Evolutionary conservation across 2,888 invertebrate genomes (phyloP), one percentile per base, ranked within the genome.

Genomic region (Crossocerus cetratus): DNA sequence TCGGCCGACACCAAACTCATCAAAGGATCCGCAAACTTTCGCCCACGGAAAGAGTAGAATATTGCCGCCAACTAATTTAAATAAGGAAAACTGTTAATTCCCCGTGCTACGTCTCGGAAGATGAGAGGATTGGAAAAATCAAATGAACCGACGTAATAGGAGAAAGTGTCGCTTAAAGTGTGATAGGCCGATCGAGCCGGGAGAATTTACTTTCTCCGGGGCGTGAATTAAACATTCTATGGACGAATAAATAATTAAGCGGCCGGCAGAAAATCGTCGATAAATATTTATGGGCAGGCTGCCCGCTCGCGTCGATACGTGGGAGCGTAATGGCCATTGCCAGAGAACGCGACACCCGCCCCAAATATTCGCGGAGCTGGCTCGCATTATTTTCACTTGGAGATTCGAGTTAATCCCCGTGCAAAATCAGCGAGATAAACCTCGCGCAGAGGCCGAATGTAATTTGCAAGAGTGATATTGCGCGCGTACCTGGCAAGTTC

Each of bases 261-360:
- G 72, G 68, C 42, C 45, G 57, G 73, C 63, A 66, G 69, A 76
- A 82, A 84, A 83, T 81, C 75, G 76, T 70, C 80, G 81, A 84
- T 80, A 86, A 84, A 86, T 82, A 86, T 83, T 84, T 82, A 84
- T 84, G 75, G 80, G 68, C 49, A 49, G 49, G 54, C 32, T 32
- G 59, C 55, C 43, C 58, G 60, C 63, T 75, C 69, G 32, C 72
- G 65, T 81, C 76, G 80, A 80, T 81, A 82, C 81, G 81, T 80
- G 32, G 11, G 77, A 78, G 74, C 72, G 63, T 82, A 80, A 84
- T 78, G 65, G 78, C 77, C 71, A 81, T 83, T 78, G 78, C 80
- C 77, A 78, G 75, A 78, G 69, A 72, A 60, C 16, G 60, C 72
- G 75, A 71, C 65, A 78, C 66, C 76, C 79, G 4, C 73, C 74